phyloP scores from a whole-genome alignment of 2,888 invertebrate species.

The Epistrophe grossulariae region DNA sequence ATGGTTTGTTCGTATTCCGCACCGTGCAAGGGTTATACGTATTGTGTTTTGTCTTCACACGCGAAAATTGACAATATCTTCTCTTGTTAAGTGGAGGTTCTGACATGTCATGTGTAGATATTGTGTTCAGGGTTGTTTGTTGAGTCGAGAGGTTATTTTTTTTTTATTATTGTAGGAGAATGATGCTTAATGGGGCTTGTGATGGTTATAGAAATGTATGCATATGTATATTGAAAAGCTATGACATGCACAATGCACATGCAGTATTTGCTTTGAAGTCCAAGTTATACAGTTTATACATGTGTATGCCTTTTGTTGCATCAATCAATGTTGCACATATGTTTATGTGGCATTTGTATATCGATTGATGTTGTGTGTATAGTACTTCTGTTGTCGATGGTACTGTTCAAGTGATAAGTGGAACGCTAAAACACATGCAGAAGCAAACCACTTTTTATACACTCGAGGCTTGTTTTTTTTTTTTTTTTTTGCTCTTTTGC shows the following conservation, averaged over 20 bases:
- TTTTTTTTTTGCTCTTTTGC: slow-evolving; percentile 12
- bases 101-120: not conserved
- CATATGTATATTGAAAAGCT: not conserved
- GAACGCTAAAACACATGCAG: slow-evolving; percentile 14
- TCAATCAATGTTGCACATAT: slow-evolving; percentile 15
- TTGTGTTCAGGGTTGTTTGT: not conserved
- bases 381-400: slow-evolving; percentile 26
- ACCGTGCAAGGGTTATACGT: not conserved
- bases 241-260: slow-evolving; percentile 6
- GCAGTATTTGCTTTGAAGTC: slow-evolving; percentile 12
- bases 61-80: slow-evolving; percentile 62
- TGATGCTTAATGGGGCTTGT: slow-evolving; percentile 43
- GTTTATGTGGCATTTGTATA: not conserved
- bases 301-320: slow-evolving; percentile 38
- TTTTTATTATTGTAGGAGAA: not conserved
- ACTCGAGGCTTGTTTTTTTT: slow-evolving; percentile 5
- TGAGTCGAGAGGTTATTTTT: slow-evolving; percentile 18
- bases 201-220: not conserved
- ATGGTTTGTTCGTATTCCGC: slow-evolving; percentile 11
- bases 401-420: slow-evolving; percentile 49
- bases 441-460: not conserved
- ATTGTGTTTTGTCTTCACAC: slow-evolving; percentile 19
- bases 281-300: not conserved
- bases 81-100: slow-evolving; percentile 2
- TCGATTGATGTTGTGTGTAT: slow-evolving; percentile 23